Evolutionary conservation across 2,113 vertebrate species (phyloP), one percentile per base, ranked within the genome.

Genomic region (Ceyx melanurus): DNA sequence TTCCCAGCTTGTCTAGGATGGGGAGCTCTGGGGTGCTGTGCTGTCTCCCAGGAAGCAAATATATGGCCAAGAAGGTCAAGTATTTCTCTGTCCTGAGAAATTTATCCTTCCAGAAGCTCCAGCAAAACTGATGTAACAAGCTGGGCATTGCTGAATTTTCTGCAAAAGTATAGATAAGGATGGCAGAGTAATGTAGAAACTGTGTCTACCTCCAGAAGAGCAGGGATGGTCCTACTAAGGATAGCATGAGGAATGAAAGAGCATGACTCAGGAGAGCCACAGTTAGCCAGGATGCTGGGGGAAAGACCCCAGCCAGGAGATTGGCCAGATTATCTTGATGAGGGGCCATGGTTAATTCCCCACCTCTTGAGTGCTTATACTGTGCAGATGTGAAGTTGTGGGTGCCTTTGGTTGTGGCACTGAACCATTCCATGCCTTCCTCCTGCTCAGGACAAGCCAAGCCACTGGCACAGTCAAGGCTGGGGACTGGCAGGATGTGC

Each of bases 381-480:
- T 20, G 12, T 33, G 46, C 35, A 76, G 20, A 31, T 50, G 51
- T 20, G 65, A 65, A 81, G 21, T 31, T 75, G 40, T 58, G 33
- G 28, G 28, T 83, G 54, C 51, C 46, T 25, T 54, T 19, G 21
- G 23, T 43, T 22, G 25, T 70, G 71, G 26, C 50, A 60, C 28
- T 71, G 56, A 45, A 31, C 18, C 3, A 0, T 17, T 25, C 5
- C 22, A 9, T 4, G 10, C n/a, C 57, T 0, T 46, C 10, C 6
- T 81, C 19, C 33, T 79, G 13, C 57, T 75, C 31, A 76, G 54
- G 35, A 93, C 23, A 79, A 9, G 35, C 15, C 67, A 68, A 40
- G 23, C 13, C 40, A 25, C 48, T 42, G 68, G 37, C 37, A 16
- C 1, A 0, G 3, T 35, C 23, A 22, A 16, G 18, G 43, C 18